A percentile compares a stretch with the other conserved stretches of the same genome.
Evolutionary conservation across 2,888 invertebrate genomes (phyloP).

Genomic region (Tupiocoris notatus): DNA sequence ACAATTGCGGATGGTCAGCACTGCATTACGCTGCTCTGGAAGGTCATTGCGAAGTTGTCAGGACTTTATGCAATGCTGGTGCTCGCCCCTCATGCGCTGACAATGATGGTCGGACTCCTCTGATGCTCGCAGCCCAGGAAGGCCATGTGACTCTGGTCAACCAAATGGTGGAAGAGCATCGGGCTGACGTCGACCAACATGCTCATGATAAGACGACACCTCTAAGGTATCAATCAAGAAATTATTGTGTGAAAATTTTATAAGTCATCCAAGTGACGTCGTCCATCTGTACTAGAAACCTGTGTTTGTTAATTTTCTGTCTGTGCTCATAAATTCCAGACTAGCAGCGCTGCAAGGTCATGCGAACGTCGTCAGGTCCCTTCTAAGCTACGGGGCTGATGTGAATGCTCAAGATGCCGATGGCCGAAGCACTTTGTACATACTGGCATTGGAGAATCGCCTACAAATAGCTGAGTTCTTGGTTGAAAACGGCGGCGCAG

Average conservation of each 20-base stretch:
- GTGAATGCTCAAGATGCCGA: constrained; percentile 89
- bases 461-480: constrained; percentile 79
- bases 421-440: constrained; percentile 86
- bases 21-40: constrained; percentile 95
- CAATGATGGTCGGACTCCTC: constrained; percentile 84
- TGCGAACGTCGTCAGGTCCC: constrained; percentile 70
- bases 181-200: constrained; percentile 76
- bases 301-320: no score
- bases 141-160: constrained; percentile 72
- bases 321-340: no score
- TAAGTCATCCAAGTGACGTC: no score
- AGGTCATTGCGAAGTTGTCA: constrained; percentile 80
- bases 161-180: constrained; percentile 69
- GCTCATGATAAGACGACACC: constrained; percentile 91
- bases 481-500: constrained; percentile 71
- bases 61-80: constrained; percentile 79
- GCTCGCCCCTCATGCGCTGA: constrained; percentile 86
- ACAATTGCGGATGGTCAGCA: constrained; percentile 97
- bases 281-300: no score
- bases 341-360: constrained; percentile 82
- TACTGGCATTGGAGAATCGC: constrained; percentile 83
- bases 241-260: no score
- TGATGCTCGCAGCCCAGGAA: constrained; percentile 87
- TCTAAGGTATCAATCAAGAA: constrained; percentile 65
- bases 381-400: constrained; percentile 75